Base-by-base conservation (phyloP, 2,888 invertebrate genomes). In the Andrena trimmerana region DNA sequence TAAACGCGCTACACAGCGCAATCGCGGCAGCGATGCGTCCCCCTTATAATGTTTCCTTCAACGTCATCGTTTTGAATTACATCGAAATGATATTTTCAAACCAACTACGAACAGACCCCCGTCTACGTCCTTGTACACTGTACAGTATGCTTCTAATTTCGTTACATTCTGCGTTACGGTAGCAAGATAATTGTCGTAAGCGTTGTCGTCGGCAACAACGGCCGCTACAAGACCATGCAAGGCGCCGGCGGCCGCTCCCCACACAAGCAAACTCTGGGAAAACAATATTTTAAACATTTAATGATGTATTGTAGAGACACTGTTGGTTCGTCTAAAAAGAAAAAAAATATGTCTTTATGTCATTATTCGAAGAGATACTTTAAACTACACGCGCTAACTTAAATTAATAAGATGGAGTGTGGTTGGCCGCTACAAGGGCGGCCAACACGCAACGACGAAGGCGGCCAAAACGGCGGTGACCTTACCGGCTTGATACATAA, bases 401-500 rank as follows among this genome's bases (percentile, higher is more conserved):
- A 29, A 62, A 52, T 52, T n/a, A 70, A 73, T 24, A 29, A 63
- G 36, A 16, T 24, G 27, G 50, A 13, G 13, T n/a, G 6, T 20
- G 6, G 31, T 69, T 20, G 75, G 75, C 81, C 81, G 81, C 52
- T 36, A 20, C 29, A 24, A 67, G 77, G 79, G 24, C 72, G 77
- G 65, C 54, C 48, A 52, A 73, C 77, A 50, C 33, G 33, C 65
- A 71, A 8, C 89, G 70, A 29, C 68, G 42, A 57, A 86, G 84
- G 84, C 82, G 75, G 76, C 66, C 54, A 69, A 54, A 74, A 69
- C 87, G 81, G 83, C 86, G 85, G 70, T 74, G 74, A 69, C 20
- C 20, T 52, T 78, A 85, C 87, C 83, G 88, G 84, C 76, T 76
- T 75, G 71, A 67, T 91, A 92, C 90, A 92, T 91, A 91, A 90